Evolutionary conservation across 1,140 invertebrate species (phyloP), one percentile per base, ranked within the genome.

Genomic region (Dendroctonus ponderosae): DNA sequence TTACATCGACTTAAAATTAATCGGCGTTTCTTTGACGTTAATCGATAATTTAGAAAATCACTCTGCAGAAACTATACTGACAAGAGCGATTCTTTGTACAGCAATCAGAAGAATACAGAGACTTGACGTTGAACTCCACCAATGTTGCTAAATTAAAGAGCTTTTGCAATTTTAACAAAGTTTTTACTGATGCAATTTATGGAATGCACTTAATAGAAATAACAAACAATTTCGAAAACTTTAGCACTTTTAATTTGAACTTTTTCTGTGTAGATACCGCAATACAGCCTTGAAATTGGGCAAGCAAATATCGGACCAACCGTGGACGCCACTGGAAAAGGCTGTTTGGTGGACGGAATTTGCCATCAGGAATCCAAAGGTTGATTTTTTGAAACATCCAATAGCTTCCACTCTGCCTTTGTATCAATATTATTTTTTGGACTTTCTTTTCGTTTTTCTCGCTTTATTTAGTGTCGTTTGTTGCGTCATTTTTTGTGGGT

Each of bases 321-420:
- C 77, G 0, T 71, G 76, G 53, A 67, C 75, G 41, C 54, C 70
- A 0, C 53, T 82, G 40, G 69, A 84, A 5, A 69, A 72, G 26
- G 76, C 79, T 0, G 72, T 79, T 14, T 84, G 77, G 75, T 85
- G 83, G 83, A 80, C 77, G 5, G 83, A 85, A 67, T 84, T 81
- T 72, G 78, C 84, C 5, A 72, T 85, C 12, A 72, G 81, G 39
- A 74, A 83, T 57, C 78, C 79, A 37, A 80, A 80, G 6, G 77
- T 77, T 1, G 61, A 74, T 37, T 78, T 82, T 72, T 68, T 84
- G 39, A 72, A 71, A 40, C 76, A 69, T 44, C 72, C 62, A 11
- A 71, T 64, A 11, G 71, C 66, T 8, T 43, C 5, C 12, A 14
- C 76, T 40, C 53, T 77, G 7, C 69, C 75, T n/a, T 80, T 77